Evolutionary conservation across 2,113 vertebrate genomes (phyloP).

Genomic region (Notechis scutatus): DNA sequence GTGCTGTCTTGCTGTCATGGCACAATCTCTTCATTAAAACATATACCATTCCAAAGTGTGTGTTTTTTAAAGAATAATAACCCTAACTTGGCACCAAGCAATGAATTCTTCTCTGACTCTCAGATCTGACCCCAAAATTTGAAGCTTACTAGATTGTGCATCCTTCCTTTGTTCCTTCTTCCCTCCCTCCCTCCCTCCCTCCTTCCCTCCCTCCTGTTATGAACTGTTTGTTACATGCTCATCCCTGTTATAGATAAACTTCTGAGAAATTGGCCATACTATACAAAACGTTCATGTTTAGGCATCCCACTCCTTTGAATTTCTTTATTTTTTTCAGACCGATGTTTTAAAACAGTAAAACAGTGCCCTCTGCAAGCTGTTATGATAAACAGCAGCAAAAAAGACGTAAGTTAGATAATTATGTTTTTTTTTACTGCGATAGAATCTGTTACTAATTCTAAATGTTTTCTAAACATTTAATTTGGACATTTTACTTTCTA

Average conservation of each 20-base stretch:
- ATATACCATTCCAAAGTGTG: background rate
- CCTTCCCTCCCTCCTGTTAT: background rate
- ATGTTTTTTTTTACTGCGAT: background rate
- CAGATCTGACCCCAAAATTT: background rate
- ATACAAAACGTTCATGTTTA: constrained; percentile 15
- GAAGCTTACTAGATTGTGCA: background rate
- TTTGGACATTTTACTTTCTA: background rate
- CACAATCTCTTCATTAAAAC: background rate
- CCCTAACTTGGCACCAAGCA: background rate
- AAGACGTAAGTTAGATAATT: background rate
- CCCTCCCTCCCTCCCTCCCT: background rate
- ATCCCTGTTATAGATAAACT: background rate
- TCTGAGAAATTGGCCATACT: background rate
- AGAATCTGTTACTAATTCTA: background rate
- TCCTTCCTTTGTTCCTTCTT: background rate
- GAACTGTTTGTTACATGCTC: background rate
- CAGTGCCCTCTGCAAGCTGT: constrained; percentile 54
- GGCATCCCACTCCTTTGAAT: constrained; percentile 10
- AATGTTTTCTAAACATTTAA: background rate
- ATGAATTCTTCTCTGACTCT: background rate
- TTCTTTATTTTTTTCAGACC: constrained; percentile 13
- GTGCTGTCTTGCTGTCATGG: background rate
- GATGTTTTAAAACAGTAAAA: constrained; percentile 34
- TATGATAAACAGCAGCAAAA: constrained; percentile 10
- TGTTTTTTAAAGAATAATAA: background rate